Conservation (phyloP, 2,113 vertebrate species). For the Dipodomys stephensi region DNA sequence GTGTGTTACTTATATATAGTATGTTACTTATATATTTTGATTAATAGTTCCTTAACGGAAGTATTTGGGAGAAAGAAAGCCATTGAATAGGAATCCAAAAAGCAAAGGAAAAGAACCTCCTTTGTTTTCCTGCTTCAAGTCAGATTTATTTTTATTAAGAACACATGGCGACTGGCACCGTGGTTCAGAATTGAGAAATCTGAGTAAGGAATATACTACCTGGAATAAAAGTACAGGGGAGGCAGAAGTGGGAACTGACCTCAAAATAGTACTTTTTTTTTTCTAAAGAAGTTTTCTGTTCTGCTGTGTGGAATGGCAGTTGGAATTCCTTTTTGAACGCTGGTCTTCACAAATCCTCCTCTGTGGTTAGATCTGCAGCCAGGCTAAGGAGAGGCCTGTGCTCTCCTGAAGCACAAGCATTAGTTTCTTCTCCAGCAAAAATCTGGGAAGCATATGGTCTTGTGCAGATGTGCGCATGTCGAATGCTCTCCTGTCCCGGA, state of each 20-base stretch:
- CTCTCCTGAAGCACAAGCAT: slow-evolving; percentile 37
- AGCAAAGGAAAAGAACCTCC: slow-evolving; percentile 28
- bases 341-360: background rate
- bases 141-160: slow-evolving; percentile 74
- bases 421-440: slow-evolving; percentile 45
- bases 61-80: background rate
- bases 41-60: background rate
- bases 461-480: slow-evolving; percentile 57
- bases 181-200: slow-evolving; percentile 63
- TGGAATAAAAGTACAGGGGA: slow-evolving; percentile 47
- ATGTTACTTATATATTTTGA: slow-evolving; percentile 17
- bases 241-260: background rate
- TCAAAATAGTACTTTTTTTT: background rate
- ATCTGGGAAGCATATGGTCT: slow-evolving; percentile 68
- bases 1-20: background rate
- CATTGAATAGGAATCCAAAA: slow-evolving; percentile 51
- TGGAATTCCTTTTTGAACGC: background rate
- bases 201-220: slow-evolving; percentile 58
- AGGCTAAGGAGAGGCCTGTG: background rate
- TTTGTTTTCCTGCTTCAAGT: slow-evolving; percentile 57
- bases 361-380: background rate
- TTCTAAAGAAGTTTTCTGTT: background rate
- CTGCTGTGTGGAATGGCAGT: background rate
- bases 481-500: background rate
- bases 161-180: slow-evolving; percentile 64